Percentiles rank a stretch among this genome's conserved stretches.
These are phyloP conservation scores for Drosophila setifemur DNA, from an alignment of 1,140 invertebrate species.

Conservation along the genomic window DNA sequence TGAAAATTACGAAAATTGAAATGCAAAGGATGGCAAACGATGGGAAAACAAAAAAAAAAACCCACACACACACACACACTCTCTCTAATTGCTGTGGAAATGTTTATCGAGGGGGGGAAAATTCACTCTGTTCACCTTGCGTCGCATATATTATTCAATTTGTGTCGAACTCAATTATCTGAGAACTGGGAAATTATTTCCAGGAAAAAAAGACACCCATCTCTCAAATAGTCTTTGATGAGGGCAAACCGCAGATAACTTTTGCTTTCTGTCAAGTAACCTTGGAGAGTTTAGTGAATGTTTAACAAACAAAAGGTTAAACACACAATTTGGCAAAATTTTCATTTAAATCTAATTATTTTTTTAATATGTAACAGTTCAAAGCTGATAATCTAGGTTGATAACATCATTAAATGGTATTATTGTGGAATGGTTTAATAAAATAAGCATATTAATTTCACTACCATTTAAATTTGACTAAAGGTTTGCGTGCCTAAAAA, in stretches of 20 bases:
- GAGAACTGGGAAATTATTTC: neutral
- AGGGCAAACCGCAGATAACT: conserved; percentile 1
- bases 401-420: no score
- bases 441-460: no score
- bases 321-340: no score
- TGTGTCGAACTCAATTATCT: conserved; percentile 8
- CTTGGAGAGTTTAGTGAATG: neutral
- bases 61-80: neutral
- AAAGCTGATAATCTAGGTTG: neutral
- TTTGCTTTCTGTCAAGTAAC: conserved; percentile 21
- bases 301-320: no score
- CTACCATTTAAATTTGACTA: no score
- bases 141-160: conserved; percentile 38
- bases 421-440: no score
- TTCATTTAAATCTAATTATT: no score
- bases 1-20: conserved; percentile 58
- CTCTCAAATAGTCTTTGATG: conserved; percentile 9
- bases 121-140: neutral
- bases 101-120: neutral
- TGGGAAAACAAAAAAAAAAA: conserved; percentile 29
- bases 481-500: no score
- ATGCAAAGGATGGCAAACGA: conserved; percentile 10
- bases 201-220: neutral
- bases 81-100: conserved; percentile 1
- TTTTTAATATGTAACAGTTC: no score